A percentile compares a stretch with the other conserved stretches of the same genome.
These are phyloP conservation scores for Artibeus lituratus DNA, from an alignment of 2,797 vertebrate species.

Conservation along the genomic window DNA sequence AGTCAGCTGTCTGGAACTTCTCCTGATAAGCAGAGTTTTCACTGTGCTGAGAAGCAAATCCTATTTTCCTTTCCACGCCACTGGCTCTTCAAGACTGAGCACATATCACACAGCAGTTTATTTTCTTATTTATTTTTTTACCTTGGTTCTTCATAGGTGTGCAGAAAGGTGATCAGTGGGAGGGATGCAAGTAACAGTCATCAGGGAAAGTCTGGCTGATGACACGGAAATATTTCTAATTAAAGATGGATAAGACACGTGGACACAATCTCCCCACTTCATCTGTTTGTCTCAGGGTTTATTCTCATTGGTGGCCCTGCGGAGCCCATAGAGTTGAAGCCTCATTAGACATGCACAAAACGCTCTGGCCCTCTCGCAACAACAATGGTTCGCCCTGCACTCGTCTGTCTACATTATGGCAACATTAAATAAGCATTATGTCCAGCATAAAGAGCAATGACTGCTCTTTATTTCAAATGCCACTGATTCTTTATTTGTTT, in stretches of 20 bases:
- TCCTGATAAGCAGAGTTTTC: slow-evolving; percentile 40
- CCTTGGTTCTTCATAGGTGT: background rate
- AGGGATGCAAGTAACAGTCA: background rate
- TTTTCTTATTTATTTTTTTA: background rate
- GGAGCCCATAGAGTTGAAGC: background rate
- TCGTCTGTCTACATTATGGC: background rate
- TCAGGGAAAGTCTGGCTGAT: background rate
- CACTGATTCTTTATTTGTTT: background rate
- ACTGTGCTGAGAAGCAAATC: background rate
- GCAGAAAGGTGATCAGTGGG: background rate
- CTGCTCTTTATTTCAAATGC: slow-evolving; percentile 31
- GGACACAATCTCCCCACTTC: background rate
- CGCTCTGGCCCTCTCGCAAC: background rate
- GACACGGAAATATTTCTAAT: background rate
- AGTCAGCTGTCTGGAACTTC: background rate
- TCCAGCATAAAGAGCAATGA: background rate
- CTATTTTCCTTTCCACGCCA: background rate
- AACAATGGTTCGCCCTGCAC: background rate
- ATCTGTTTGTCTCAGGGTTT: background rate
- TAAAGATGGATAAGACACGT: background rate
- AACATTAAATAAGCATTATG: slow-evolving; percentile 31
- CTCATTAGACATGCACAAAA: background rate
- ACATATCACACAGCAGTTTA: background rate
- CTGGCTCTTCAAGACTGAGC: background rate
- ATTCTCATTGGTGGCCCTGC: background rate